Percentiles rank a stretch among this genome's conserved stretches.
phyloP scores from a whole-genome alignment of 2,113 vertebrate genomes.

The Salvelinus fontinalis region DNA sequence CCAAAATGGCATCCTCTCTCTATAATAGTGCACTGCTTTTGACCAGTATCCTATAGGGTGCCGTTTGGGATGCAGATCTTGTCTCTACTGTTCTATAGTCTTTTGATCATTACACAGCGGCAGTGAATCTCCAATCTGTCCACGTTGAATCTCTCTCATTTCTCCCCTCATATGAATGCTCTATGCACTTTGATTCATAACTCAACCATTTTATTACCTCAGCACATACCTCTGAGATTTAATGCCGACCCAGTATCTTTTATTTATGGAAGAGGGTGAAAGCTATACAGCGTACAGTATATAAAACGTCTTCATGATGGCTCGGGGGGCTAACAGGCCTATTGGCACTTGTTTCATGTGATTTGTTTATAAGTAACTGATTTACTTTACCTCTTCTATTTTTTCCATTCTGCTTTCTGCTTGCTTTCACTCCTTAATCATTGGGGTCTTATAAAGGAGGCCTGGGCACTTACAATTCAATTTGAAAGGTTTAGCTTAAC shows the following conservation, averaged over 20 bases:
- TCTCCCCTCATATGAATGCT: constrained; percentile 32
- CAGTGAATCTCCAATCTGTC: constrained; percentile 58
- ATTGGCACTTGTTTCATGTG: constrained; percentile 47
- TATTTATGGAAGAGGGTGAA: constrained; percentile 63
- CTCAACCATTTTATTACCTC: constrained; percentile 55
- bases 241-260: constrained; percentile 44
- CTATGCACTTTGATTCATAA: constrained; percentile 58
- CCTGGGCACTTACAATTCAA: too few relatives aligned
- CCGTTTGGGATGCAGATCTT: background rate
- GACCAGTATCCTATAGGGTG: too few relatives aligned
- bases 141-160: constrained; percentile 28
- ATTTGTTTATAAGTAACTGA: constrained; percentile 59
- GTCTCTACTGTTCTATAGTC: constrained; percentile 10
- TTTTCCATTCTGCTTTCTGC: constrained; percentile 11
- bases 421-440: constrained; percentile 4
- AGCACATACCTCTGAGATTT: constrained; percentile 58
- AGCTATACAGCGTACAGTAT: constrained; percentile 40
- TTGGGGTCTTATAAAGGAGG: too few relatives aligned
- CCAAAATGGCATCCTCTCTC: too few relatives aligned
- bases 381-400: constrained; percentile 42
- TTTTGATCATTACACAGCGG: constrained; percentile 50
- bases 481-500: too few relatives aligned
- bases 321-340: constrained; percentile 62
- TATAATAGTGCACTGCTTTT: too few relatives aligned
- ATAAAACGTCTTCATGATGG: constrained; percentile 57